Conservation (phyloP, 2,113 vertebrate species). For the Salvelinus sp. region DNA sequence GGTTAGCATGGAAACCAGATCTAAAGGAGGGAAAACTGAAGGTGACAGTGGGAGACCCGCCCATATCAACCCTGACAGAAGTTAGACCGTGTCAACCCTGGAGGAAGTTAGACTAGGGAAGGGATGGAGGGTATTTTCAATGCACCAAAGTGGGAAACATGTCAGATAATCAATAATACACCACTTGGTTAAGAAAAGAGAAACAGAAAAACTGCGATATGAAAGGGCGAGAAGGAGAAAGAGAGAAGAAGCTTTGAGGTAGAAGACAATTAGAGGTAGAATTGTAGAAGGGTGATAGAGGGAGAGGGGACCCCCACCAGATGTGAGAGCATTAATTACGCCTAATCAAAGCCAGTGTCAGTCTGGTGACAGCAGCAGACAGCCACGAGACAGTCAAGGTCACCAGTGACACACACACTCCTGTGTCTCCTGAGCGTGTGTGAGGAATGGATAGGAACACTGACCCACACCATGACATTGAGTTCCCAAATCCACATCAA, state of each 20-base stretch:
- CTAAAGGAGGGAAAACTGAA: conserved; percentile 55
- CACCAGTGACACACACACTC: conserved; percentile 42
- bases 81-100: not conserved
- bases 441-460: not conserved
- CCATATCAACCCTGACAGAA: conserved; percentile 41
- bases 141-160: conserved; percentile 7
- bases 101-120: conserved; percentile 28
- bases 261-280: conserved; percentile 24
- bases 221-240: not conserved
- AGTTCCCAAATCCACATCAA: not conserved
- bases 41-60: conserved; percentile 58
- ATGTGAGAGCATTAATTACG: conserved; percentile 73
- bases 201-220: conserved; percentile 28
- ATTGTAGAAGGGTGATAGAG: not conserved
- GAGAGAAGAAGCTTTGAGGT: conserved; percentile 16
- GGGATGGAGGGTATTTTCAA: conserved; percentile 26
- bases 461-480: conserved; percentile 55
- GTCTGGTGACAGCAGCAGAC: conserved; percentile 55
- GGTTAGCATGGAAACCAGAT: conserved; percentile 54
- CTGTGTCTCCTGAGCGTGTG: no score
- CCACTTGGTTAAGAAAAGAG: conserved; percentile 32
- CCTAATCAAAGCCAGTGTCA: conserved; percentile 64
- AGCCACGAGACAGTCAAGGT: conserved; percentile 64
- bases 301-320: conserved; percentile 43
- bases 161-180: conserved; percentile 33